Conservation (phyloP, 2,113 vertebrate genomes). For the Himantopus leucocephalus region DNA sequence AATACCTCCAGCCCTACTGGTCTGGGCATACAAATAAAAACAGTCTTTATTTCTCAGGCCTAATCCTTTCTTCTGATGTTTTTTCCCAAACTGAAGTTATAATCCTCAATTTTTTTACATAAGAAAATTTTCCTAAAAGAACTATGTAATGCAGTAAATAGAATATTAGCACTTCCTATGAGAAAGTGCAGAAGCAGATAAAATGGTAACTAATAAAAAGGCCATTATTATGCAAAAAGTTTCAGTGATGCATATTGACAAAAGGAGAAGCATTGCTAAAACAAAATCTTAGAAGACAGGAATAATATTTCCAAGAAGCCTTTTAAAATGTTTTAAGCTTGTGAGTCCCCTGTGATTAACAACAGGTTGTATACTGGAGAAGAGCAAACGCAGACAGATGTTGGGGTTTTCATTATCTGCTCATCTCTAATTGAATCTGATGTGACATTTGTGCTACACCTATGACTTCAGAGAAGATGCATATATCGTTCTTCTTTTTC, state of each 20-base stretch:
- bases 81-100: background rate
- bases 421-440: slow-evolving; percentile 39
- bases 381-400: slow-evolving; percentile 20
- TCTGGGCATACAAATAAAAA: background rate
- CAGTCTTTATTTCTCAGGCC: background rate
- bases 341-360: background rate
- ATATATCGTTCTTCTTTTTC: background rate
- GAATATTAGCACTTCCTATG: background rate
- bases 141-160: background rate
- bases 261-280: background rate
- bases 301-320: background rate
- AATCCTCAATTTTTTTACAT: background rate
- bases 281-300: background rate
- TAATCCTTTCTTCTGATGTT: background rate
- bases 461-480: slow-evolving; percentile 1
- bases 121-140: background rate
- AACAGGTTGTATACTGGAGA: background rate
- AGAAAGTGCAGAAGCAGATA: background rate
- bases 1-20: background rate
- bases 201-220: background rate
- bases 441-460: slow-evolving; percentile 1
- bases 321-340: background rate
- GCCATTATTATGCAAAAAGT: background rate
- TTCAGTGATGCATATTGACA: background rate
- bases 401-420: slow-evolving; percentile 14